Percentiles rank a stretch among this genome's conserved stretches.
Conservation (phyloP, 2,888 invertebrate genomes). For the Macrophya alboannulata region DNA sequence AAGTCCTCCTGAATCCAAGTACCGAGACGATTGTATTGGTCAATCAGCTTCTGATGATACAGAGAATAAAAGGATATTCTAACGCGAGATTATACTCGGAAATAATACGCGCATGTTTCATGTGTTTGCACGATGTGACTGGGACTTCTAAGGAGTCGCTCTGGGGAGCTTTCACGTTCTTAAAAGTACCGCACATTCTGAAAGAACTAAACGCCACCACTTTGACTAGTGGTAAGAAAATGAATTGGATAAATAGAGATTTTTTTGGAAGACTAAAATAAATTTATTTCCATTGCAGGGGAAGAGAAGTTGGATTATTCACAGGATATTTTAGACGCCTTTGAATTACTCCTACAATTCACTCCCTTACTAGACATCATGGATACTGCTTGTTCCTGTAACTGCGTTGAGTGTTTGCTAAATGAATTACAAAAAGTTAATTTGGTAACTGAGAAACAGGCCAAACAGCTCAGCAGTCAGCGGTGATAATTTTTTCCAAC, state of each 20-base stretch:
- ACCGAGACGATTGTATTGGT: conserved; percentile 91
- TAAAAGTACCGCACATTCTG: conserved; percentile 93
- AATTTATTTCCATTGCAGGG: conserved; percentile 53
- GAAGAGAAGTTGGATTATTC: conserved; percentile 86
- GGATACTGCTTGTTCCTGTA: conserved; percentile 94
- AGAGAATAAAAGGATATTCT: conserved; percentile 92
- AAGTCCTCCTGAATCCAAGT: conserved; percentile 92
- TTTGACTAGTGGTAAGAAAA: conserved; percentile 77
- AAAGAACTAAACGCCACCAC: conserved; percentile 85
- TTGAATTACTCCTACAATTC: conserved; percentile 92
- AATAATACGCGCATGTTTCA: conserved; percentile 93
- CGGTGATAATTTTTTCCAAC: conserved; percentile 77
- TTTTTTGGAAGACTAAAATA: background rate
- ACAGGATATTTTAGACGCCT: conserved; percentile 90
- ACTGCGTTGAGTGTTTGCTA: conserved; percentile 91
- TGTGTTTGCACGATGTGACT: conserved; percentile 93
- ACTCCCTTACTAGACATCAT: conserved; percentile 93
- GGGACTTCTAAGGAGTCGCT: conserved; percentile 93
- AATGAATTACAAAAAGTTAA: conserved; percentile 91
- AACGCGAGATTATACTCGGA: conserved; percentile 93
- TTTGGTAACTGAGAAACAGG: conserved; percentile 90
- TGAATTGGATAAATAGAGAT: conserved; percentile 2
- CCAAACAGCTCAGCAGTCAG: conserved; percentile 86
- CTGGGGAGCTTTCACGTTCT: conserved; percentile 97
- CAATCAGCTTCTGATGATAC: conserved; percentile 91